Conservation (phyloP, 2,113 vertebrate species). For the Brevimyrus niger region DNA sequence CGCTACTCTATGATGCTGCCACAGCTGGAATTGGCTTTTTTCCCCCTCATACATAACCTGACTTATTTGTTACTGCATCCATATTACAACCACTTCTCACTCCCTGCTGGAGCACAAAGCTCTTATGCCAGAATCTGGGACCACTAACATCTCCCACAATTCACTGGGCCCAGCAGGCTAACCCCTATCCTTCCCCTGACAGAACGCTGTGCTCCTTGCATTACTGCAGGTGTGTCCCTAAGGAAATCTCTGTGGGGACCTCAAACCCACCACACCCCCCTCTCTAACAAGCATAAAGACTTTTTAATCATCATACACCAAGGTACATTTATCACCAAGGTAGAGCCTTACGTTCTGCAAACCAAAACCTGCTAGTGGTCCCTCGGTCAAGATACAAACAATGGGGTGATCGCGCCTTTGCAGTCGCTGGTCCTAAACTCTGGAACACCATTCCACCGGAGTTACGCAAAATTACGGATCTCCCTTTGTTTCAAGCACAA, state of each 20-base stretch:
- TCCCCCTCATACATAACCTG: not conserved
- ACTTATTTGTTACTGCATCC: not conserved
- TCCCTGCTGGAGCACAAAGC: not conserved
- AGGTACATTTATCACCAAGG: too few species aligned
- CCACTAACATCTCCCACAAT: not conserved
- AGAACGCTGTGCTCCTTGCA: not conserved
- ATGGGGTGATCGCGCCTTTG: too few species aligned
- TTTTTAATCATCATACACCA: not conserved
- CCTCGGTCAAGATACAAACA: too few species aligned
- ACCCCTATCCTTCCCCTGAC: not conserved
- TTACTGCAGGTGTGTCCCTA: not conserved
- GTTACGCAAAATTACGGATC: too few species aligned
- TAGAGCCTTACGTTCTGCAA: too few species aligned
- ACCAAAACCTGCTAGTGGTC: too few species aligned
- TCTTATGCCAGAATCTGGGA: not conserved
- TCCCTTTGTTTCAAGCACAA: too few species aligned
- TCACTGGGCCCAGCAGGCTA: not conserved
- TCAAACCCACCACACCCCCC: not conserved
- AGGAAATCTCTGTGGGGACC: not conserved
- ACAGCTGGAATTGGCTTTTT: not conserved
- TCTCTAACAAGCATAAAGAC: not conserved
- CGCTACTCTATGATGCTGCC: not conserved
- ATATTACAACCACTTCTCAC: not conserved
- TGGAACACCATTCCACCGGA: too few species aligned
- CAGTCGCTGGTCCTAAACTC: too few species aligned